Base-by-base conservation (phyloP, 2,797 vertebrate species). In the Spinus olivaceus region DNA sequence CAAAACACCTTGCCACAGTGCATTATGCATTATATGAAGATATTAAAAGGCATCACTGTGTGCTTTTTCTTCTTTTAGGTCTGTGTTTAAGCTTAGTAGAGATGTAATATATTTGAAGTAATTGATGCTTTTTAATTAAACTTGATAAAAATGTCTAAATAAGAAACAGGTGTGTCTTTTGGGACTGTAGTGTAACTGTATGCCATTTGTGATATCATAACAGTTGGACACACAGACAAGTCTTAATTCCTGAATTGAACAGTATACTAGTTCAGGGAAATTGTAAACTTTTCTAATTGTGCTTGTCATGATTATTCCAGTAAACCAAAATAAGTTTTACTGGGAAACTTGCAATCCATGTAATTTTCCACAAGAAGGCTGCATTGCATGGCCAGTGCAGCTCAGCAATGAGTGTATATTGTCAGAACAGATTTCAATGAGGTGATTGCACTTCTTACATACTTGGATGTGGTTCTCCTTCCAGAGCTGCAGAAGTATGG, bases 401-500 rank as follows among this genome's bases (percentile, higher is more conserved):
- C 41, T 86, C 24, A 18, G 20, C 69, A 53, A 17, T 11, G 15
- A 12, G 10, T 71, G 14, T 64, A 5, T 7, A 0, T 63, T 79
- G 44, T 53, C 15, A 2, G 49, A 76, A 56, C 41, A 27, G 22
- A 44, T 81, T 76, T 64, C 3, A 18, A 0, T 65, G 27, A 86
- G 21, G 14, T 66, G 44, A 14, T 67, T 28, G 19, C 4, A 14
- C 28, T 81, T 80, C 8, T 21, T 66, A 32, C 4, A 15, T 10
- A 6, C 64, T 41, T 46, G 25, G 14, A 27, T 84, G 23, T 51
- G 32, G 12, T 44, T 91, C 37, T 33, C 5, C 28, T 85, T 90
- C 32, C 44, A 60, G 39, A 89, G 28, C 33, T 77, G 20, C 1
- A 2, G 32, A 71, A 74, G 16, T 0, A 0, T 9, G 49, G 5